phyloP scores from a whole-genome alignment of 1,140 invertebrate species.

The Triops cancriformis region DNA sequence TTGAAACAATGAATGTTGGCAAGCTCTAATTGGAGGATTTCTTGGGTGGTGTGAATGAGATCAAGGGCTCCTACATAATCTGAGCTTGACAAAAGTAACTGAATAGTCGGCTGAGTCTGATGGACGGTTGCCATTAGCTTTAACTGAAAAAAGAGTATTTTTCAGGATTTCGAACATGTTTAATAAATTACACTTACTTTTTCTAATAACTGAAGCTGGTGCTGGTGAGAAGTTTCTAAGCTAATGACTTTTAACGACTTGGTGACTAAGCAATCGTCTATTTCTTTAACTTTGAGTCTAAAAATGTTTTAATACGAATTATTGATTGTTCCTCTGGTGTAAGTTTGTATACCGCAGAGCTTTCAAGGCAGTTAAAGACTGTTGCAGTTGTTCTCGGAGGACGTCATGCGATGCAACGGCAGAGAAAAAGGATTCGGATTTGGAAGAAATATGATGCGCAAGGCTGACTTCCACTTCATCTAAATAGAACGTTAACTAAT shows the following conservation, averaged over 20 bases:
- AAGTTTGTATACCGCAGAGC: slow-evolving; percentile 50
- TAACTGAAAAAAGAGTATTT: slow-evolving; percentile 38
- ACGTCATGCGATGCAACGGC: slow-evolving; percentile 94
- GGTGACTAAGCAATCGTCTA: slow-evolving; percentile 69
- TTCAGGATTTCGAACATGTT: slow-evolving; percentile 32
- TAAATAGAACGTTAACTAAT: slow-evolving; percentile 55
- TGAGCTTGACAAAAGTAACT: slow-evolving; percentile 83
- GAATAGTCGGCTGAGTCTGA: slow-evolving; percentile 95
- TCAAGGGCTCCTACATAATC: slow-evolving; percentile 97
- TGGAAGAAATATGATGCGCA: slow-evolving; percentile 88
- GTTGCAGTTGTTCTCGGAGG: slow-evolving; percentile 76
- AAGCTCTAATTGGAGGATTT: slow-evolving; percentile 80
- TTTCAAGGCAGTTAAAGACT: slow-evolving; percentile 70
- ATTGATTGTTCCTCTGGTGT: slow-evolving; percentile 35
- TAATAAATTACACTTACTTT: slow-evolving; percentile 42
- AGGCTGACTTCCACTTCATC: slow-evolving; percentile 94
- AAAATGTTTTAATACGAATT: slow-evolving; percentile 25
- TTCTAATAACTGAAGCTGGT: slow-evolving; percentile 44
- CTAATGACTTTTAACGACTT: slow-evolving; percentile 67
- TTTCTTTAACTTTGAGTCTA: slow-evolving; percentile 48
- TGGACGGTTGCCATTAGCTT: slow-evolving; percentile 90
- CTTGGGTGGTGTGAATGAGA: slow-evolving; percentile 91
- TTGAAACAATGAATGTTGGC: slow-evolving; percentile 84
- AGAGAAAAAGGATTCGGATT: slow-evolving; percentile 92
- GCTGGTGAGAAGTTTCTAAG: slow-evolving; percentile 42